Conservation (phyloP, 1,140 invertebrate species). For the Oryzaephilus surinamensis region DNA sequence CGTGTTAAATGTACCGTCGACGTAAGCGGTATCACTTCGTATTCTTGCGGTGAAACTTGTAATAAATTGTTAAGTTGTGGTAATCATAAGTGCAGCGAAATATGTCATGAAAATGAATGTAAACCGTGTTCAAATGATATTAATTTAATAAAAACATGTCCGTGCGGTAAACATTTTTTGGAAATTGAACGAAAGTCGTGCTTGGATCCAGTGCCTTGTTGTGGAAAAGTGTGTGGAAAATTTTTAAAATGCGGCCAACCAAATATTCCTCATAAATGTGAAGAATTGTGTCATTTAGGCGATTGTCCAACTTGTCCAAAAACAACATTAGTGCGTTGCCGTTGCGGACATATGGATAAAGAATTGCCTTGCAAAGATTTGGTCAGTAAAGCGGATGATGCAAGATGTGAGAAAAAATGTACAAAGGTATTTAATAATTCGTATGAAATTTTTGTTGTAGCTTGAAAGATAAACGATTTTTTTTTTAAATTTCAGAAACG, state of each 20-base stretch:
- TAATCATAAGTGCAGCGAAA: constrained; percentile 61
- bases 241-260: constrained; percentile 66
- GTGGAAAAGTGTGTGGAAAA: constrained; percentile 71
- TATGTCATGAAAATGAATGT: constrained; percentile 62
- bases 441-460: not conserved
- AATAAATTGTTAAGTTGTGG: constrained; percentile 58
- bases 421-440: constrained; percentile 51
- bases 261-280: constrained; percentile 59
- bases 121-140: constrained; percentile 51
- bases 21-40: constrained; percentile 34
- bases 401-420: constrained; percentile 78
- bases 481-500: constrained; percentile 57
- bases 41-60: constrained; percentile 60
- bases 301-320: constrained; percentile 73
- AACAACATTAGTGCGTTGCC: constrained; percentile 67
- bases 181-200: constrained; percentile 62
- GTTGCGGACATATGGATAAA: constrained; percentile 81
- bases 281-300: constrained; percentile 61
- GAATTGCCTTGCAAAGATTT: constrained; percentile 70
- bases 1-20: constrained; percentile 42
- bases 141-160: constrained; percentile 61
- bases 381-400: constrained; percentile 55
- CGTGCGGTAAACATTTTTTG: constrained; percentile 84
- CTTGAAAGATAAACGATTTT: constrained; percentile 1
- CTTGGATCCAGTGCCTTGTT: constrained; percentile 76